Conservation (phyloP, 2,888 invertebrate species). For the Idaea biselata region DNA sequence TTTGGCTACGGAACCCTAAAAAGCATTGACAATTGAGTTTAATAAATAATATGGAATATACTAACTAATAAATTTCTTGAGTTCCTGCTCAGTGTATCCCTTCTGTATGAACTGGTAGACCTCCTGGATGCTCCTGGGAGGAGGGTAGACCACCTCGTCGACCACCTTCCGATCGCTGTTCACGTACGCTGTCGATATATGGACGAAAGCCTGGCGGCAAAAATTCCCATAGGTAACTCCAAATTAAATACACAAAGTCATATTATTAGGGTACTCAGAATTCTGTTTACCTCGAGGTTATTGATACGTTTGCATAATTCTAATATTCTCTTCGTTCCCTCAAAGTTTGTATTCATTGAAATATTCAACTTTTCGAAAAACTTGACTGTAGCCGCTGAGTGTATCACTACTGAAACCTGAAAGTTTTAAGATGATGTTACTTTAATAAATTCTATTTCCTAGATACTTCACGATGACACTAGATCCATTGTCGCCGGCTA, state of each 20-base stretch:
- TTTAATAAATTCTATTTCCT: not conserved
- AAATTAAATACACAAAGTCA: too few species aligned
- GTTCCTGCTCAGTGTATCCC: slow-evolving; percentile 19
- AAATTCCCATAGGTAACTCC: not conserved
- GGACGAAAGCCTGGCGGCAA: slow-evolving; percentile 28
- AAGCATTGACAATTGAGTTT: too few species aligned
- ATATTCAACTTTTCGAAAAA: not conserved
- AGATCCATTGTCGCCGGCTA: too few species aligned
- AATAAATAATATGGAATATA: not conserved
- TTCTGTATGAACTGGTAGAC: slow-evolving; percentile 26
- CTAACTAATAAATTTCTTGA: slow-evolving; percentile 12
- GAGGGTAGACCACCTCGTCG: slow-evolving; percentile 38
- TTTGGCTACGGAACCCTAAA: too few species aligned
- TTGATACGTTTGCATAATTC: not conserved
- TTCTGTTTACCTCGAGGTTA: not conserved
- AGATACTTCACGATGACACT: too few species aligned
- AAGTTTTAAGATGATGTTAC: not conserved
- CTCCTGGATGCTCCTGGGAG: slow-evolving; percentile 45
- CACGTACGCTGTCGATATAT: slow-evolving; percentile 41
- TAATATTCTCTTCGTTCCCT: not conserved
- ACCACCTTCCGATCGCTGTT: slow-evolving; percentile 31
- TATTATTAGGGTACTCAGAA: too few species aligned
- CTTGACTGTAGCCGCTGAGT: not conserved
- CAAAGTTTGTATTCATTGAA: not conserved
- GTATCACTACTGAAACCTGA: not conserved